Evolutionary conservation across 2,113 vertebrate species (phyloP).

Genomic region (Albula glossodonta): DNA sequence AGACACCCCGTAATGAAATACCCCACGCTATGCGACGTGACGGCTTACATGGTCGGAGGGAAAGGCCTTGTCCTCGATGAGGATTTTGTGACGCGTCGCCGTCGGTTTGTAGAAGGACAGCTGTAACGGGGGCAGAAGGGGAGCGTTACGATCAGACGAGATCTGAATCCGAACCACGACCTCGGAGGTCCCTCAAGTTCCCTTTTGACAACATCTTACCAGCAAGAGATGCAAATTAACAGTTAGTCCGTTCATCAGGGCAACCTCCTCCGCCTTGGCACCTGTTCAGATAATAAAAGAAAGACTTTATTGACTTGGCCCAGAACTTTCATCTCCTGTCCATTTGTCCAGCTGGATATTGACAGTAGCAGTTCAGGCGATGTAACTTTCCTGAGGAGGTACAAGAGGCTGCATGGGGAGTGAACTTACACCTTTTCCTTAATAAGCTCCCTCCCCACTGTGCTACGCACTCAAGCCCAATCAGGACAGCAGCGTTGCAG

Average conservation of each 20-base stretch:
- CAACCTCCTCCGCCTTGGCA: conserved; percentile 72
- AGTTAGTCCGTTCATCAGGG: conserved; percentile 82
- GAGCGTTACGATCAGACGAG: not conserved
- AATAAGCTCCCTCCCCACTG: not conserved
- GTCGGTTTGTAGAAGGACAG: conserved; percentile 94
- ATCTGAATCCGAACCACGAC: not conserved
- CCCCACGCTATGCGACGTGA: not conserved
- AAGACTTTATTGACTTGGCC: not conserved
- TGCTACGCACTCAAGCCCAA: not conserved
- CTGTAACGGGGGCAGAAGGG: conserved; percentile 65
- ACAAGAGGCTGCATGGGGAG: not conserved
- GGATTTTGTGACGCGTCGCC: conserved; percentile 81
- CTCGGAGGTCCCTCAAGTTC: not conserved
- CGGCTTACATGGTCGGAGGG: conserved; percentile 92
- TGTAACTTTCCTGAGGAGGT: not conserved
- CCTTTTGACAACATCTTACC: conserved; percentile 62
- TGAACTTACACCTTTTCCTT: not conserved
- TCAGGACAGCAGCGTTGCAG: not conserved
- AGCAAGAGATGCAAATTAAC: conserved; percentile 91
- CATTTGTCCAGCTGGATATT: not conserved
- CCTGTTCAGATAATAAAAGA: conserved; percentile 56
- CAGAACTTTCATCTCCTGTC: not conserved
- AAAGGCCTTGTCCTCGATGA: conserved; percentile 90
- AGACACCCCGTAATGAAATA: not conserved
- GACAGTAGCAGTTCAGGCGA: not conserved